Percentiles rank a stretch among this genome's conserved stretches.
Evolutionary conservation across 2,797 vertebrate species (phyloP).

Genomic region (Etheostoma nigrum): DNA sequence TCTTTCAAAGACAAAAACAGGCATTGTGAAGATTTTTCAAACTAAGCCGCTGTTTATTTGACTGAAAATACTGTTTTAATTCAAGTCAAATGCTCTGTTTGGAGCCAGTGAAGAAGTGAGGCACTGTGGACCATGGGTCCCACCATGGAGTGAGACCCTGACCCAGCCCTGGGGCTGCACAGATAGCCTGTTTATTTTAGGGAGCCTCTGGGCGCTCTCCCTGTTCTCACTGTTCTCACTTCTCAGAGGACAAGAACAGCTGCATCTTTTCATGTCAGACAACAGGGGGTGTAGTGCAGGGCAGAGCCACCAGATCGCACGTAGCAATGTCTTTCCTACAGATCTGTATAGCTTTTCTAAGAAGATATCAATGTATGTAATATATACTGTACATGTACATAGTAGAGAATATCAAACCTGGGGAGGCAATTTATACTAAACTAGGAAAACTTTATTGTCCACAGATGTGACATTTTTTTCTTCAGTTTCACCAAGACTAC

Average conservation of each 20-base stretch:
- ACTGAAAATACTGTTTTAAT: not conserved
- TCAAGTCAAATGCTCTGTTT: conserved; percentile 15
- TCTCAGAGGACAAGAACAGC: conserved; percentile 73
- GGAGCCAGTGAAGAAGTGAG: conserved; percentile 26
- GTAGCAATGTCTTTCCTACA: not conserved
- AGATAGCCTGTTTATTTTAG: conserved; percentile 80
- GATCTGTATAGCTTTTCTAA: not conserved
- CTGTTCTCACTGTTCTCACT: conserved; percentile 71
- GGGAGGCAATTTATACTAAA: no score
- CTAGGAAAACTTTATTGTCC: no score
- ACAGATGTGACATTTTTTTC: no score
- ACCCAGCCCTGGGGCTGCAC: conserved; percentile 58
- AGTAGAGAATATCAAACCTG: no score
- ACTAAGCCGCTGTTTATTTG: not conserved
- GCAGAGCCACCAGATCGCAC: conserved; percentile 5
- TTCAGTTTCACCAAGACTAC: no score
- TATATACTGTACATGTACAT: not conserved
- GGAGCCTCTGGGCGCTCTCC: conserved; percentile 69
- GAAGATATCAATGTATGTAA: not conserved
- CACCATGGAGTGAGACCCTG: conserved; percentile 67
- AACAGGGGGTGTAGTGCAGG: conserved; percentile 39
- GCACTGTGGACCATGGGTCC: not conserved
- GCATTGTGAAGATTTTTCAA: not conserved
- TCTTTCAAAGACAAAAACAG: not conserved
- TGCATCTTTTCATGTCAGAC: conserved; percentile 69